A percentile compares a stretch with the other conserved stretches of the same genome.
Evolutionary conservation across 2,113 vertebrate genomes (phyloP).

Genomic region (Tinamus guttatus): DNA sequence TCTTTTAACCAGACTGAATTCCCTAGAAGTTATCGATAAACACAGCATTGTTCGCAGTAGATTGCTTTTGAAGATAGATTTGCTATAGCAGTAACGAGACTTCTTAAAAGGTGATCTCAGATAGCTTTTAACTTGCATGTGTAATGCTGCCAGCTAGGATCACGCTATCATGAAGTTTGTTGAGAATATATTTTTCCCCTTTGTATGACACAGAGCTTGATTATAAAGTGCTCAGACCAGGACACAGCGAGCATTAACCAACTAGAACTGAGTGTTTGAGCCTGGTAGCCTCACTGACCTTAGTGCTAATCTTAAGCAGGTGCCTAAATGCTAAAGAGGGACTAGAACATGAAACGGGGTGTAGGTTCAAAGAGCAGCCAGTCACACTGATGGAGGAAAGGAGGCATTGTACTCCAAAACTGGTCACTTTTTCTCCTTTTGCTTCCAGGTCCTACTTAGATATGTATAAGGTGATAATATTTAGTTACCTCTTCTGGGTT

Average conservation of each 20-base stretch:
- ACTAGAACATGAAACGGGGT: background rate
- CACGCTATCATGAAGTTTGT: background rate
- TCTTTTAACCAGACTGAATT: constrained; percentile 1
- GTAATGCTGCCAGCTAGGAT: background rate
- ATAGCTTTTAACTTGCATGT: background rate
- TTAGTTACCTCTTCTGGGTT: constrained; percentile 99
- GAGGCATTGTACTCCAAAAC: background rate
- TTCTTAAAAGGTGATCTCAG: background rate
- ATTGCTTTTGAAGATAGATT: background rate
- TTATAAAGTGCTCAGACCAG: background rate
- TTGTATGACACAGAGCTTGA: background rate
- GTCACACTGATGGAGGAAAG: background rate
- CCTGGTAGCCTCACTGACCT: background rate
- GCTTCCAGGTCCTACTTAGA: constrained; percentile 94
- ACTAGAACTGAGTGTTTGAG: background rate
- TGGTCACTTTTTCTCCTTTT: background rate
- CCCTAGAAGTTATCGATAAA: background rate
- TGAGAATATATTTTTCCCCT: background rate
- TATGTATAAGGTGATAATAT: constrained; percentile 97
- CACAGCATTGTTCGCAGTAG: background rate
- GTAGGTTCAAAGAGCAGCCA: background rate
- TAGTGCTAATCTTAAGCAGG: background rate
- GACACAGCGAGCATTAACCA: background rate
- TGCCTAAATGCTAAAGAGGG: background rate
- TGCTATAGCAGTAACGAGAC: background rate